These are phyloP conservation scores for Heterochromis multidens DNA, from an alignment of 2,113 vertebrate genomes.

Conservation along the genomic window DNA sequence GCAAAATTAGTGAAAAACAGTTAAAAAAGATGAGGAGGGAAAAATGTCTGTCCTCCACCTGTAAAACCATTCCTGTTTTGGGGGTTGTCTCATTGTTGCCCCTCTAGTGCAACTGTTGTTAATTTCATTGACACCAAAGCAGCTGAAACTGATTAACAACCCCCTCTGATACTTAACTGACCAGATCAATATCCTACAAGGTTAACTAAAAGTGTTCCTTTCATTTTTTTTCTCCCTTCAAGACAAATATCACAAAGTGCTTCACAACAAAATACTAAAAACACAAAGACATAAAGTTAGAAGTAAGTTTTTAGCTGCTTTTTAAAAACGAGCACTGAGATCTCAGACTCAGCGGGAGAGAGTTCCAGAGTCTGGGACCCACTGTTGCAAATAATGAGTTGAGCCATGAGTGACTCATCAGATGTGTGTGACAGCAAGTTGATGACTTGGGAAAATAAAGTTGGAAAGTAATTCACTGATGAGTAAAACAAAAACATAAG, in stretches of 20 bases:
- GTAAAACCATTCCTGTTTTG: too few species aligned
- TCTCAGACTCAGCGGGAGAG: too few species aligned
- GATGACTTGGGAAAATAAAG: neutral
- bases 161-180: neutral
- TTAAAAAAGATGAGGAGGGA: too few species aligned
- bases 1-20: too few species aligned
- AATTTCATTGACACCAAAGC: neutral
- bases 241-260: neutral
- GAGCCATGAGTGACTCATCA: neutral
- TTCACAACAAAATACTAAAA: neutral
- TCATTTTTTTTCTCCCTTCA: too few species aligned
- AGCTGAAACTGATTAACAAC: neutral
- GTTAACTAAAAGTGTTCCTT: neutral
- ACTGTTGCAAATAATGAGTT: neutral
- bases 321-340: neutral
- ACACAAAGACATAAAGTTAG: neutral
- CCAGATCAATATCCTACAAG: neutral
- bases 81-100: neutral
- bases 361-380: neutral
- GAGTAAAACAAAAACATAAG: accelerated
- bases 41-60: too few species aligned
- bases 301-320: neutral
- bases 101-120: neutral
- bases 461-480: neutral
- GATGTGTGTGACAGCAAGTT: neutral